phyloP scores from a whole-genome alignment of 2,797 vertebrate species.

The Poecilia gillii region DNA sequence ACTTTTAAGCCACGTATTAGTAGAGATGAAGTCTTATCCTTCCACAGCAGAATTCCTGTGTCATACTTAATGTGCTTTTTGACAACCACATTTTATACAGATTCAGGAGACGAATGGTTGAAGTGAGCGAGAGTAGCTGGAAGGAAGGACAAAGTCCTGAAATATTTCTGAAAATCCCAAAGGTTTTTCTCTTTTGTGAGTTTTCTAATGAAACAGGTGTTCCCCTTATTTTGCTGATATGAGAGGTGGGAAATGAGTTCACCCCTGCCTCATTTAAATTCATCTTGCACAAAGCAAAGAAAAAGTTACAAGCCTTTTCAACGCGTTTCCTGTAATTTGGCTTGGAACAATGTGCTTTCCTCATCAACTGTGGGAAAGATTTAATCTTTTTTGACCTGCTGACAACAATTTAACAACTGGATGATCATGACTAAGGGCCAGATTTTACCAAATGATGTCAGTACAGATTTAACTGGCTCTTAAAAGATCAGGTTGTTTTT shows the following conservation, averaged over 20 bases:
- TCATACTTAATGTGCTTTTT: constrained; percentile 41
- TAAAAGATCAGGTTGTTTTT: constrained; percentile 10
- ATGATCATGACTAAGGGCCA: constrained; percentile 41
- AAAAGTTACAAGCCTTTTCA: constrained; percentile 47
- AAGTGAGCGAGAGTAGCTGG: constrained; percentile 24
- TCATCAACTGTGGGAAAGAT: constrained; percentile 27
- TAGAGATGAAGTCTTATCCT: constrained; percentile 56
- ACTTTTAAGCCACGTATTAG: constrained; percentile 53
- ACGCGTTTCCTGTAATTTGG: constrained; percentile 43
- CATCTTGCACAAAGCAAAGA: constrained; percentile 41
- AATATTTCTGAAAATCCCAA: constrained; percentile 48
- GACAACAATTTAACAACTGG: constrained; percentile 36
- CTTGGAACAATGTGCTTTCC: constrained; percentile 35
- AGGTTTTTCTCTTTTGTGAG: constrained; percentile 44
- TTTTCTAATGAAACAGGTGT: constrained; percentile 67
- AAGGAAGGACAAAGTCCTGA: constrained; percentile 27
- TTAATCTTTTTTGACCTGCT: constrained; percentile 45
- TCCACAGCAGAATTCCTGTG: constrained; percentile 60
- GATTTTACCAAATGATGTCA: constrained; percentile 22
- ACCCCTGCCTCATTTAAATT: constrained; percentile 62
- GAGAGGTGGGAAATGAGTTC: constrained; percentile 59
- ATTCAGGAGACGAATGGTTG: constrained; percentile 26
- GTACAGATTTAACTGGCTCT: not conserved
- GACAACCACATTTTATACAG: constrained; percentile 27
- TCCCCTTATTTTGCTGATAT: constrained; percentile 58